These are phyloP conservation scores for Microtus richardsoni DNA, from an alignment of 2,113 vertebrate species.

Conservation along the genomic window DNA sequence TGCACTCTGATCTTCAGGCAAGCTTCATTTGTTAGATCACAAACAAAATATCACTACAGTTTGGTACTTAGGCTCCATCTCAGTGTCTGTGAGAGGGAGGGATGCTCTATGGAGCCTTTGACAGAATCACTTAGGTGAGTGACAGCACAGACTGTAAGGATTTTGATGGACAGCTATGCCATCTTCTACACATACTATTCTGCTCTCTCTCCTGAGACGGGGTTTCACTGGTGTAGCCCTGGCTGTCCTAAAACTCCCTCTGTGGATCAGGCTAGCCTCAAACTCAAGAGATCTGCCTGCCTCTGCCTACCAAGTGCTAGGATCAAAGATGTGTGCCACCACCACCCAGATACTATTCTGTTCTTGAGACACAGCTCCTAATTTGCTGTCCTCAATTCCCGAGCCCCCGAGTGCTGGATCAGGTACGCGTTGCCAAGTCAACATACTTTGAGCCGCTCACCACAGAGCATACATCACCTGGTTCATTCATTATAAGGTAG, in stretches of 20 bases:
- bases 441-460: not conserved
- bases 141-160: not conserved
- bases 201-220: not conserved
- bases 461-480: not conserved
- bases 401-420: not conserved
- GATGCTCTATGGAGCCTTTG: not conserved
- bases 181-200: not conserved
- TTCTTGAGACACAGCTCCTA: not conserved
- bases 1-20: no score
- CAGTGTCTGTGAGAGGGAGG: not conserved
- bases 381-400: not conserved
- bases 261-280: not conserved
- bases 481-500: not conserved
- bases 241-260: no score
- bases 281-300: not conserved
- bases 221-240: not conserved
- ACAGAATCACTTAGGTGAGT: not conserved
- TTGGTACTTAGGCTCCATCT: not conserved
- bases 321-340: not conserved
- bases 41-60: no score
- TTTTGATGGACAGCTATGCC: constrained; percentile 4
- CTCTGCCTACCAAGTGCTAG: not conserved
- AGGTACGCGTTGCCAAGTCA: not conserved
- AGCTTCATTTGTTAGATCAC: no score
- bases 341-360: not conserved